These are phyloP conservation scores for Pica pica DNA, from an alignment of 2,113 vertebrate genomes.

Conservation along the genomic window DNA sequence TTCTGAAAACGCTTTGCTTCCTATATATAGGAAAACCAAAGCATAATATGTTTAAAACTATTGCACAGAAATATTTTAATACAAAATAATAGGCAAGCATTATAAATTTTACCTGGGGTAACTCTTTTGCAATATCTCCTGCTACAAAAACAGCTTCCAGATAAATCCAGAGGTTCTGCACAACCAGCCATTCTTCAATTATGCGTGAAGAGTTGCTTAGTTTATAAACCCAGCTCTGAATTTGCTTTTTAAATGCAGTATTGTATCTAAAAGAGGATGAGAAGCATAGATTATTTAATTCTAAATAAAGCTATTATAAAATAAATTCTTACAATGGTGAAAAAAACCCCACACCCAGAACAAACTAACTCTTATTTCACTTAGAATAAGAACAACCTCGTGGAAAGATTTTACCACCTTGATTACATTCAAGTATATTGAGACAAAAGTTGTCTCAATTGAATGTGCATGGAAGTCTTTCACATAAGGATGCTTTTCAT, in stretches of 20 bases:
- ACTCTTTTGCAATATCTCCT: slow-evolving; percentile 78
- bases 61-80: neutral
- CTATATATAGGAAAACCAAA: slow-evolving; percentile 35
- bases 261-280: slow-evolving; percentile 63
- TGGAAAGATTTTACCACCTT: neutral
- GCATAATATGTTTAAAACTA: neutral
- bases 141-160: slow-evolving; percentile 82
- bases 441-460: neutral
- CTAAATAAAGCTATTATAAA: neutral
- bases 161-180: slow-evolving; percentile 81
- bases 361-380: neutral
- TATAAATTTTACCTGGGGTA: slow-evolving; percentile 72
- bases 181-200: slow-evolving; percentile 79
- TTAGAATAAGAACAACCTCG: neutral
- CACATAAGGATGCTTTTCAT: neutral
- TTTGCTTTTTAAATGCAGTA: slow-evolving; percentile 74
- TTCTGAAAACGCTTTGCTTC: slow-evolving; percentile 80
- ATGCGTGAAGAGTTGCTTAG: slow-evolving; percentile 72
- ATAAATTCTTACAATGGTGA: neutral
- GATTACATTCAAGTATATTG: neutral
- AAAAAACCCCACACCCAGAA: neutral
- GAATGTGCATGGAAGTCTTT: neutral
- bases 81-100: neutral
- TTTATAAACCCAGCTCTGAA: slow-evolving; percentile 77
- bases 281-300: neutral